These are phyloP conservation scores for Poeciliopsis retropinna DNA, from an alignment of 2,113 vertebrate species.

Conservation along the genomic window DNA sequence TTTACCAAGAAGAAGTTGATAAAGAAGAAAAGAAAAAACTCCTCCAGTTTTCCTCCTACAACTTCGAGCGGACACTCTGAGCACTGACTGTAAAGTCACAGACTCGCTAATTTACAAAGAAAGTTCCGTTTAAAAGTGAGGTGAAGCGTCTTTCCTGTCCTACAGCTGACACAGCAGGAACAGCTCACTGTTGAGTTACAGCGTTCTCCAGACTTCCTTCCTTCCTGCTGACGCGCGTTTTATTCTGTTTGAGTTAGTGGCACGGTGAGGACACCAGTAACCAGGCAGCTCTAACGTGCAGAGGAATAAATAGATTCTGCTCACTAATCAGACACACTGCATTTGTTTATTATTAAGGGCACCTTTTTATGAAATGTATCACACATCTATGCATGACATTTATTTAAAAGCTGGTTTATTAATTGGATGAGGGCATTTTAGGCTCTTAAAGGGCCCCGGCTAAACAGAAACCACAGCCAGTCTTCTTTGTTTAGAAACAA, in stretches of 20 bases:
- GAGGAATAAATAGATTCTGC: neutral
- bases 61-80: neutral
- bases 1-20: no score
- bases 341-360: no score
- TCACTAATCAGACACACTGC: no score
- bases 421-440: no score
- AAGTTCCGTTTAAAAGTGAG: no score
- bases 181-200: neutral
- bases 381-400: no score
- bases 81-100: slow-evolving; percentile 9
- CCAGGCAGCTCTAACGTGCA: slow-evolving; percentile 1
- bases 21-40: no score
- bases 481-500: no score
- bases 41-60: neutral
- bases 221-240: slow-evolving; percentile 1
- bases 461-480: no score
- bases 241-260: neutral
- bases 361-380: no score
- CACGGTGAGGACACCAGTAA: slow-evolving; percentile 22
- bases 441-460: no score
- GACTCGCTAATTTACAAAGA: neutral
- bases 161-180: slow-evolving; percentile 28
- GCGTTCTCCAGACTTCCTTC: neutral
- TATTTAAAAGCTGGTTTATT: no score
- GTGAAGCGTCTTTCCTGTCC: neutral